These are phyloP conservation scores for Muntiacus reevesi DNA, from an alignment of 2,113 vertebrate genomes.

Conservation along the genomic window DNA sequence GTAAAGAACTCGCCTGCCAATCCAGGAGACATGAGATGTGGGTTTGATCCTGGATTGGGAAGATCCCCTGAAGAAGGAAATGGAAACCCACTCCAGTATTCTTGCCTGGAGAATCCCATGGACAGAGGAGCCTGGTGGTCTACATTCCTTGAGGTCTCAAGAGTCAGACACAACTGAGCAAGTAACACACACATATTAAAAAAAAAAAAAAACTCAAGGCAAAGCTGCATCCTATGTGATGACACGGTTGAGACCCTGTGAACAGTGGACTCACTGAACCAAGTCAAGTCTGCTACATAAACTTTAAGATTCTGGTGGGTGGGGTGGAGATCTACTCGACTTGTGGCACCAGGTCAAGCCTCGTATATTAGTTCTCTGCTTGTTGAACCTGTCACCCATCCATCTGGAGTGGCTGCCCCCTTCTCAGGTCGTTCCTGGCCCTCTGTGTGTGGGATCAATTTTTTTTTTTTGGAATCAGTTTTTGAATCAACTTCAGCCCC, in stretches of 20 bases:
- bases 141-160: background rate
- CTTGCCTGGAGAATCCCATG: background rate
- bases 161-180: background rate
- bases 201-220: background rate
- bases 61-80: background rate
- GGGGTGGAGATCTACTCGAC: background rate
- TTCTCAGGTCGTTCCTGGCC: background rate
- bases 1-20: background rate
- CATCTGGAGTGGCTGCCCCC: background rate
- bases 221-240: fast-evolving
- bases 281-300: too few species aligned
- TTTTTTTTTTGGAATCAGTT: too few species aligned
- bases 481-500: background rate
- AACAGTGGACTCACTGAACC: too few species aligned
- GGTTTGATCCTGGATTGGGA: background rate
- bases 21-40: background rate
- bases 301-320: background rate
- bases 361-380: background rate
- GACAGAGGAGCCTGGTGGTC: background rate
- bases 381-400: background rate
- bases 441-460: fast-evolving
- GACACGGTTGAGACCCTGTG: background rate
- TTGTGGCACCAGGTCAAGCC: background rate
- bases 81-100: background rate
- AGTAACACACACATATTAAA: background rate